phyloP scores from a whole-genome alignment of 2,888 invertebrate genomes.

The Prosapia bicincta region DNA sequence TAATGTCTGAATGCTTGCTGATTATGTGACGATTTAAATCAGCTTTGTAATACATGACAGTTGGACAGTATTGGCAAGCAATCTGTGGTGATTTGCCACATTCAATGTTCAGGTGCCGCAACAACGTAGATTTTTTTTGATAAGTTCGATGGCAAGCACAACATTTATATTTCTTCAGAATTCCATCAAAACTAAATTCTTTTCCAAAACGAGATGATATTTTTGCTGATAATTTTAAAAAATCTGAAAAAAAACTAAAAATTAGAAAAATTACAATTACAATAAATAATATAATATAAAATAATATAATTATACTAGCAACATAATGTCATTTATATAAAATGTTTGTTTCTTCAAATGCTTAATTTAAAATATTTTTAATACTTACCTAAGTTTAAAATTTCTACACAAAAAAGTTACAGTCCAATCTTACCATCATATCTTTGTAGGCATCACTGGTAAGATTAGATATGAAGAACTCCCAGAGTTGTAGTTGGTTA shows the following conservation, averaged over 20 bases:
- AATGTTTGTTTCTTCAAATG: no score
- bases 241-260: not conserved
- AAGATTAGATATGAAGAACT: no score
- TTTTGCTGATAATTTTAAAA: not conserved
- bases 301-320: no score
- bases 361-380: no score
- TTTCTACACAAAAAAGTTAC: no score
- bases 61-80: slow-evolving; percentile 27
- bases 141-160: slow-evolving; percentile 24
- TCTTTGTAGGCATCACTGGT: no score
- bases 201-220: not conserved
- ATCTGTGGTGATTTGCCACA: slow-evolving; percentile 41
- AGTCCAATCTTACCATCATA: no score
- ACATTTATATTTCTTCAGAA: not conserved
- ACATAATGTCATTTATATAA: no score
- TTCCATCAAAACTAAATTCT: slow-evolving; percentile 1
- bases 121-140: slow-evolving; percentile 37
- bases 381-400: no score
- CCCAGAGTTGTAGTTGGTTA: no score
- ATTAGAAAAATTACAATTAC: no score
- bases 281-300: no score
- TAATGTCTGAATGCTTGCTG: slow-evolving; percentile 14
- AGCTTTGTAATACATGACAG: slow-evolving; percentile 32
- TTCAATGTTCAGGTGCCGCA: slow-evolving; percentile 42
- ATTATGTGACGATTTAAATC: slow-evolving; percentile 22